Evolutionary conservation across 2,797 vertebrate species (phyloP).

Genomic region (Fistularia commersonii): DNA sequence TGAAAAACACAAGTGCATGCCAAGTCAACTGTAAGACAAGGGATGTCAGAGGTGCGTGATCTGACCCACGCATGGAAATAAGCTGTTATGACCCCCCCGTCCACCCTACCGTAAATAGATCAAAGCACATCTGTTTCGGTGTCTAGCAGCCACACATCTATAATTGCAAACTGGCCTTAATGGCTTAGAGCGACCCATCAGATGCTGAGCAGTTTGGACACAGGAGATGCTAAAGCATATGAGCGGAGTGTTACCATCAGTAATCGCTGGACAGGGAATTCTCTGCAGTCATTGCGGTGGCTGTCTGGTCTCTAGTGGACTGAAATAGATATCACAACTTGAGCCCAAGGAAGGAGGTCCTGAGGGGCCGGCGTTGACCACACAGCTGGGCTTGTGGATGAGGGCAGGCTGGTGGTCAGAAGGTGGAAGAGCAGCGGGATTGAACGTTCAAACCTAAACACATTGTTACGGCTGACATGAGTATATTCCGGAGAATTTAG

Average conservation of each 20-base stretch:
- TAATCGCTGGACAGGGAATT: constrained; percentile 62
- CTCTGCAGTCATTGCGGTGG: constrained; percentile 61
- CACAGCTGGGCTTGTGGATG: constrained; percentile 51
- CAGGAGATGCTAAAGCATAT: constrained; percentile 70
- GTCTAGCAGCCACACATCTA: constrained; percentile 73
- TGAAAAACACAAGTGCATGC: constrained; percentile 59
- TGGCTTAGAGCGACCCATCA: constrained; percentile 69
- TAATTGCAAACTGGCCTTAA: constrained; percentile 72
- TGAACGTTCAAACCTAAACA: neutral
- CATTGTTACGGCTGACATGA: neutral
- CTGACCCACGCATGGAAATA: constrained; percentile 67
- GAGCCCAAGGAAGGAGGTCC: constrained; percentile 54
- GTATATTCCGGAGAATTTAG: constrained; percentile 8
- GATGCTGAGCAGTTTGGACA: constrained; percentile 74
- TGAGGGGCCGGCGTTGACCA: constrained; percentile 47
- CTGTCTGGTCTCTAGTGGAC: constrained; percentile 67
- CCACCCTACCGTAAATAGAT: constrained; percentile 73
- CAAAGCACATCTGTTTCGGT: constrained; percentile 78
- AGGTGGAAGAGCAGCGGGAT: constrained; percentile 17
- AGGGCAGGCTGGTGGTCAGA: constrained; percentile 30
- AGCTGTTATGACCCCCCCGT: constrained; percentile 53
- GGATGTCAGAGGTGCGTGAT: constrained; percentile 64
- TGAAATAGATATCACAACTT: constrained; percentile 82
- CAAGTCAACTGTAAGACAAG: constrained; percentile 67
- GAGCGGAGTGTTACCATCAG: constrained; percentile 56